These are phyloP conservation scores for Nasonia longicornis DNA, from an alignment of 1,140 invertebrate genomes.

Conservation along the genomic window DNA sequence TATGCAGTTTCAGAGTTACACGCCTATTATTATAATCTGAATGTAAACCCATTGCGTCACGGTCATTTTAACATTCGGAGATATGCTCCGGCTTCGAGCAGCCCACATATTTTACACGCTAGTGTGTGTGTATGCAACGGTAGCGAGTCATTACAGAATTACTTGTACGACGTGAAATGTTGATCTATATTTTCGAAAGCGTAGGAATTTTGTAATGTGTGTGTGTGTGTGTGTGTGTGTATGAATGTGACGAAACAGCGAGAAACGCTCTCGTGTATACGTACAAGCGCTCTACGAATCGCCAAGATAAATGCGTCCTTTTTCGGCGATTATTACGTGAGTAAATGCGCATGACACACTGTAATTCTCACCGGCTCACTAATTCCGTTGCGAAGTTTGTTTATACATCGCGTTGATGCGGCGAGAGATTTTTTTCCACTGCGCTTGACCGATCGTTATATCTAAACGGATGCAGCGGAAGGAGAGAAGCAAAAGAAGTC, in stretches of 20 bases:
- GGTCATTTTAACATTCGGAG: background rate
- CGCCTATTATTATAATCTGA: background rate
- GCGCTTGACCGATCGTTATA: background rate
- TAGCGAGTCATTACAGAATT: background rate
- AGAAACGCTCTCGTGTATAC: background rate
- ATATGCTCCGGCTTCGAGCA: background rate
- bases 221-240: background rate
- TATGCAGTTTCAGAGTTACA: background rate
- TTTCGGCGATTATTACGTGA: constrained; percentile 31
- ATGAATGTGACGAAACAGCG: constrained; percentile 12
- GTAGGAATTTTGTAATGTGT: constrained; percentile 15
- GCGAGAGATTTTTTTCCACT: background rate
- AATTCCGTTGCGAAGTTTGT: background rate
- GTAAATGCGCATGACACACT: constrained; percentile 15
- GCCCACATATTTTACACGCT: too few relatives aligned
- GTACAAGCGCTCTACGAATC: background rate
- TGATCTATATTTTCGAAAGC: constrained; percentile 27
- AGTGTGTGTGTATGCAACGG: background rate
- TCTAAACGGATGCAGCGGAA: background rate
- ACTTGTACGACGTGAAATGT: constrained; percentile 6
- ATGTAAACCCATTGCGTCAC: constrained; percentile 4
- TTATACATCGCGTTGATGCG: background rate
- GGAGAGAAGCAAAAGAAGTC: background rate
- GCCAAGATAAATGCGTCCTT: constrained; percentile 34
- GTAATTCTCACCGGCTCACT: constrained; percentile 30